Base-by-base conservation (phyloP, 2,797 vertebrate species). In the Harpagifer antarcticus region DNA sequence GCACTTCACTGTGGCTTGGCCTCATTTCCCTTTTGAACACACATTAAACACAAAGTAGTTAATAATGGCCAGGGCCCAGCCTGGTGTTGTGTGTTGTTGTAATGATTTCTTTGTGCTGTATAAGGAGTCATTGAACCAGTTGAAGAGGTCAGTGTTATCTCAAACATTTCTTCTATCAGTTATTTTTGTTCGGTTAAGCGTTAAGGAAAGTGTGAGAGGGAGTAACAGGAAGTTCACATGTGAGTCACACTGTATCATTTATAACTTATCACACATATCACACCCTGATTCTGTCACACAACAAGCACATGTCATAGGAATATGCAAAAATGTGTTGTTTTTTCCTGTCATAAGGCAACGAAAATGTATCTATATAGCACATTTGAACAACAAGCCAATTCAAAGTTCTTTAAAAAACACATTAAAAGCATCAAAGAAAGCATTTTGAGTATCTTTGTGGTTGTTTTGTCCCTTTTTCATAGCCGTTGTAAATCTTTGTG, bases 121-220 rank as follows among this genome's bases (percentile, higher is more conserved):
- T 71, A 75, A 70, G 10, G 68, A 65, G 54, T 50, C 37, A 69
- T 13, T 70, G 59, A 82, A 69, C 69, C 12, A 4, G 19, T 11
- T 40, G 42, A 57, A 37, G 23, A 72, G 65, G 19, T 67, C 73
- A 65, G 45, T 70, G 63, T 82, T 73, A 73, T 78, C 61, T 81
- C 44, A 16, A 1, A 37, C 72, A 45, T 54, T 69, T 78, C 52
- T 42, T 58, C 42, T 27, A 52, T 65, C 48, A 76, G 44, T 37
- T 60, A n/a, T 73, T 76, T 76, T 63, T 83, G 76, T 66, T 69
- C 43, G 3, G 74, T 56, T 47, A 33, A 72, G 20, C 52, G 44
- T 72, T 67, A 42, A 62, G 31, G 10, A 50, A 81, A 53, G 37
- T 0, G 37, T 53, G 16, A 31, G 45, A 59, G 16, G 47, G 33